Evolutionary conservation across 1,140 invertebrate species (phyloP).

Genomic region (Melitaea cinxia): DNA sequence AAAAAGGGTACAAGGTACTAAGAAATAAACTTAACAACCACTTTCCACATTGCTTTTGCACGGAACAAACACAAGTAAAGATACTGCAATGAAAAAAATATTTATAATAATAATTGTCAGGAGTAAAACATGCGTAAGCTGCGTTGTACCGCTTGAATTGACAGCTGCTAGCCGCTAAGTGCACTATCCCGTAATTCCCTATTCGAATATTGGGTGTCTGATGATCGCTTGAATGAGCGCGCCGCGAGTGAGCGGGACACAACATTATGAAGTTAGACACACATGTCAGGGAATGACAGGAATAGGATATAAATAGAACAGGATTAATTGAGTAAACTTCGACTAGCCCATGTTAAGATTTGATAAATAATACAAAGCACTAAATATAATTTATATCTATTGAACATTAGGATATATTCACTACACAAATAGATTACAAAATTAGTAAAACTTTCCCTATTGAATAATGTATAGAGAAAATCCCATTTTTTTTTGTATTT

Average conservation of each 20-base stretch:
- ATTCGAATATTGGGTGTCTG: conserved; percentile 61
- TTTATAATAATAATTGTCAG: conserved; percentile 35
- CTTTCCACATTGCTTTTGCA: conserved; percentile 82
- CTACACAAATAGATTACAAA: conserved; percentile 17
- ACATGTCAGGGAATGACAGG: conserved; percentile 58
- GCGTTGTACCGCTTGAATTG: conserved; percentile 68
- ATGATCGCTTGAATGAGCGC: conserved; percentile 64
- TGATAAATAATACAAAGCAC: neutral
- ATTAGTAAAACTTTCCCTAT: conserved; percentile 36
- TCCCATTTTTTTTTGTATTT: neutral
- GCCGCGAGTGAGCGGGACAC: conserved; percentile 57
- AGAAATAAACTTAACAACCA: conserved; percentile 79
- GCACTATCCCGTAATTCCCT: conserved; percentile 72
- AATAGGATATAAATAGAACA: conserved; percentile 68
- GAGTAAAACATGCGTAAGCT: conserved; percentile 39
- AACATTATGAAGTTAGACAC: conserved; percentile 60
- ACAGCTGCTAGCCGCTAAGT: conserved; percentile 62
- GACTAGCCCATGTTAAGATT: conserved; percentile 35
- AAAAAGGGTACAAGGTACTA: conserved; percentile 80
- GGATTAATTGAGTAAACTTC: conserved; percentile 68
- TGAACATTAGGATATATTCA: neutral
- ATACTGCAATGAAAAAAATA: conserved; percentile 67
- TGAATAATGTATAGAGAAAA: conserved; percentile 36
- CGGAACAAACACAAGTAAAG: conserved; percentile 80
- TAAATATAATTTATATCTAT: conserved; percentile 3